Evolutionary conservation across 2,888 invertebrate genomes (phyloP).

Genomic region (Diabrotica balteata): DNA sequence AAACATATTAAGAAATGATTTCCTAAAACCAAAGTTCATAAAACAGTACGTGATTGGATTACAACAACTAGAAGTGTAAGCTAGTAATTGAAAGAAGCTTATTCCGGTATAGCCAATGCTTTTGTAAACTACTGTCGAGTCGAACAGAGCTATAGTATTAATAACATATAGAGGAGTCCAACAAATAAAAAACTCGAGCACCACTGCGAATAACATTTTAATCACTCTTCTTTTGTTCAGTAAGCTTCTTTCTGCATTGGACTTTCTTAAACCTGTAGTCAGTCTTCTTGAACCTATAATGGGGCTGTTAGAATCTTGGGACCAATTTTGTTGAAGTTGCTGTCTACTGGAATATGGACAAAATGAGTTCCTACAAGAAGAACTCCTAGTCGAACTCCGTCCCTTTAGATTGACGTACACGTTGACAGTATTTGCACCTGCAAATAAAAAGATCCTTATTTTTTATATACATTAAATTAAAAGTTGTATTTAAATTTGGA

Average conservation of each 20-base stretch:
- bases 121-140: slow-evolving; percentile 61
- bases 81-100: slow-evolving; percentile 65
- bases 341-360: slow-evolving; percentile 52
- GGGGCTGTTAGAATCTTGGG: slow-evolving; percentile 49
- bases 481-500: too few relatives aligned
- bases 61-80: slow-evolving; percentile 69
- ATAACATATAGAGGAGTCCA: slow-evolving; percentile 72
- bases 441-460: slow-evolving; percentile 10
- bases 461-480: too few relatives aligned
- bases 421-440: slow-evolving; percentile 58
- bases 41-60: slow-evolving; percentile 77
- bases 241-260: slow-evolving; percentile 62
- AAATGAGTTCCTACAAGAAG: slow-evolving; percentile 45
- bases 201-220: slow-evolving; percentile 72
- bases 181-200: slow-evolving; percentile 75
- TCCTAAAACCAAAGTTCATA: slow-evolving; percentile 72
- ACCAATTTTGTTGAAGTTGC: slow-evolving; percentile 52
- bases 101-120: slow-evolving; percentile 63
- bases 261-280: slow-evolving; percentile 51
- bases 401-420: slow-evolving; percentile 61
- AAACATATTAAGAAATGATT: slow-evolving; percentile 68
- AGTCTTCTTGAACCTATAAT: slow-evolving; percentile 48
- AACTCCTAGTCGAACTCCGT: slow-evolving; percentile 55
- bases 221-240: slow-evolving; percentile 64
- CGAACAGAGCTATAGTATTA: slow-evolving; percentile 66